A percentile compares a stretch with the other conserved stretches of the same genome.
Evolutionary conservation across 2,113 vertebrate genomes (phyloP).

Genomic region (Hypanus sabinus): DNA sequence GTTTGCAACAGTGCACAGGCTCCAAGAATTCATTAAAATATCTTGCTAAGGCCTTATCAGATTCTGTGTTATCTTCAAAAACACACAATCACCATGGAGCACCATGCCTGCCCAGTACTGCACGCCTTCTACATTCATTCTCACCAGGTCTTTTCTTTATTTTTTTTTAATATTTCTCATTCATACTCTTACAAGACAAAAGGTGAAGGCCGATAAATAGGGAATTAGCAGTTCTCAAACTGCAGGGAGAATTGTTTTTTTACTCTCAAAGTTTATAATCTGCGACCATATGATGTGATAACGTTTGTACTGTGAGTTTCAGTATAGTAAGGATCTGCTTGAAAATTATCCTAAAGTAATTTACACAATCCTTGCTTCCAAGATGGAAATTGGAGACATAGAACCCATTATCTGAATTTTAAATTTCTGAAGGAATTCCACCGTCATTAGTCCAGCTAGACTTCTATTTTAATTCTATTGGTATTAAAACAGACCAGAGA

Average conservation of each 20-base stretch:
- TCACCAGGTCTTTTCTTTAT: not conserved
- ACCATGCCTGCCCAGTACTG: not conserved
- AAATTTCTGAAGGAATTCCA: not conserved
- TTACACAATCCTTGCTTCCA: not conserved
- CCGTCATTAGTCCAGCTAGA: not conserved
- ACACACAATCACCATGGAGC: not conserved
- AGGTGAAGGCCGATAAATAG: not conserved
- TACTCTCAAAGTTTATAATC: not conserved
- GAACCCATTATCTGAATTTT: not conserved
- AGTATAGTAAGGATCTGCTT: not conserved
- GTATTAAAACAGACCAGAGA: no score
- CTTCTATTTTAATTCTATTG: not conserved
- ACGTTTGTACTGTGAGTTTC: not conserved
- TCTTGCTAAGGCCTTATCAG: not conserved
- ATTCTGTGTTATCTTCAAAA: not conserved
- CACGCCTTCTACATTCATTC: not conserved
- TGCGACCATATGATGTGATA: not conserved
- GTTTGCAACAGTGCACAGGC: not conserved
- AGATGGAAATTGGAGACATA: not conserved
- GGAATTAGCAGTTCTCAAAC: not conserved
- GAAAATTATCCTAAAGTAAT: not conserved
- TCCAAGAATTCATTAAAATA: constrained; percentile 2
- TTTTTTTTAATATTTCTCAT: not conserved
- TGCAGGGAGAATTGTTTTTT: not conserved
- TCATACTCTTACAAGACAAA: not conserved